These are phyloP conservation scores for Mystacides longicornis DNA, from an alignment of 2,888 invertebrate species.

Conservation along the genomic window DNA sequence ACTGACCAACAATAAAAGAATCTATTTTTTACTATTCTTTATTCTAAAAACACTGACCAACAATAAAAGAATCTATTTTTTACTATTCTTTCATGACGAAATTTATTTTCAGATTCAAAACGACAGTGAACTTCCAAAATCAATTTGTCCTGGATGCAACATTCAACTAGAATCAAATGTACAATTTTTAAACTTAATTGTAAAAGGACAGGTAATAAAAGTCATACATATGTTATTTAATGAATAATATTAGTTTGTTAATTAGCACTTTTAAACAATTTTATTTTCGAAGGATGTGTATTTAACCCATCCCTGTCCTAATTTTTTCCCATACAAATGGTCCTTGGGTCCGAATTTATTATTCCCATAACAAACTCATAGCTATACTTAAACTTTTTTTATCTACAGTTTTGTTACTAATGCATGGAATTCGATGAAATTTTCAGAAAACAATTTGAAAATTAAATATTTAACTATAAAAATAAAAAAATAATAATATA, in stretches of 20 bases:
- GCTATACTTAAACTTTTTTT: no score
- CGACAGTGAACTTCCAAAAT: slow-evolving; percentile 62
- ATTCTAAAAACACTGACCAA: no score
- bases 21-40: neutral
- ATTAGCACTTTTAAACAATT: neutral
- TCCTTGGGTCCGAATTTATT: no score
- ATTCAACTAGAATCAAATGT: slow-evolving; percentile 68
- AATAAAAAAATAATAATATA: no score
- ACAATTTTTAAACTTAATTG: slow-evolving; percentile 64
- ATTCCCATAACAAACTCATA: no score
- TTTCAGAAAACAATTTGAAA: no score
- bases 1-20: neutral
- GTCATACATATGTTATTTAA: neutral
- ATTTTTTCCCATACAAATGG: no score
- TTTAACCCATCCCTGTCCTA: no score
- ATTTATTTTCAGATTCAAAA: slow-evolving; percentile 49
- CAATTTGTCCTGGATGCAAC: slow-evolving; percentile 70
- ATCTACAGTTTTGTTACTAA: no score
- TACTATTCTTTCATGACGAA: neutral
- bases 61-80: neutral
- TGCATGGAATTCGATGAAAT: no score
- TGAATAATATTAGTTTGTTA: neutral
- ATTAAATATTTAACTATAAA: no score
- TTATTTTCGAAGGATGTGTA: neutral
- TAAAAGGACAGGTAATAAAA: slow-evolving; percentile 56